Evolutionary conservation across 2,113 vertebrate species (phyloP), one percentile per base, ranked within the genome.

Genomic region (Zosterops pallidus): DNA sequence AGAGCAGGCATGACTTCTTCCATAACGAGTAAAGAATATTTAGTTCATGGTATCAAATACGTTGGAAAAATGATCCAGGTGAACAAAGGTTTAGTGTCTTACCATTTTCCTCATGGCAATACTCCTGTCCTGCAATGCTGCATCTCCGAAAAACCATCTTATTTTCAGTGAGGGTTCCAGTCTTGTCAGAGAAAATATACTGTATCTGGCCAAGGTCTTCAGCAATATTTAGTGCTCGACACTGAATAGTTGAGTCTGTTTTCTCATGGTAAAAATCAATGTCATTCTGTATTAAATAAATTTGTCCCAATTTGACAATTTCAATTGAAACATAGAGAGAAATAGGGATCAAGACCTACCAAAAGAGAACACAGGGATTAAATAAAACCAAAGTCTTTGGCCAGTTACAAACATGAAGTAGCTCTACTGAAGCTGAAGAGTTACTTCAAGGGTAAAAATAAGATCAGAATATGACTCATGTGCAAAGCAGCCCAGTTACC

Each of bases 321-420:
- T 99, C 99, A 78, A 99, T 99, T 64, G 99, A 99, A 92, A 99
- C 99, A 49, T 99, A 99, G 21, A 99, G 98, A 62, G 99, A 99
- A 95, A 99, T 98, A 53, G 99, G 99, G 88, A 99, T 99, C 97
- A 99, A 97, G 81, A 99, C 99, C 99, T 99, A 97, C 18, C 53
- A 65, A 96, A 82, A 90, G 23, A 95, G 86, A 94, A 84, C 47
- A 82, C 0, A 20, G 11, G 4, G 20, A 87, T 95, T 94, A 93
- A 93, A 67, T 50, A 65, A 83, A 91, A 65, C 8, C 55, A 70
- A 91, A 47, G 22, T 59, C 41, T 77, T 74, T 52, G 37, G 16
- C 63, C 49, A 74, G 13, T 68, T 88, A 74, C 17, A 91, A 85
- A 67, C 11, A 35, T 5, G 3, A 86, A 89, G 29, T 39, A 94